Evolutionary conservation across 2,113 vertebrate genomes (phyloP), one percentile per base, ranked within the genome.

Genomic region (Oreochromis tanganicae): DNA sequence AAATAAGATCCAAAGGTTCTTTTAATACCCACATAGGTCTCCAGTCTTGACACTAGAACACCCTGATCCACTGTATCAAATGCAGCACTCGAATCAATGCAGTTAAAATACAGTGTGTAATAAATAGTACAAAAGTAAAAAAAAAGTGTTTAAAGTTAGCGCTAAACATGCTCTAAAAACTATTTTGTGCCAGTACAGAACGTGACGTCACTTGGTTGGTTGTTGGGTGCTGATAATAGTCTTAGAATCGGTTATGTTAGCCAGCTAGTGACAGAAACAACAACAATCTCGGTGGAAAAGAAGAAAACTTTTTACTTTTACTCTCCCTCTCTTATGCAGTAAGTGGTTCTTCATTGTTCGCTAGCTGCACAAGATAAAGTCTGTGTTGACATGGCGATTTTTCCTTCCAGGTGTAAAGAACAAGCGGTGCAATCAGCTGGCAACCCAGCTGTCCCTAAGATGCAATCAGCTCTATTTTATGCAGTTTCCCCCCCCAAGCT

Each of bases 191-290:
- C 55, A 27, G 6, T 56, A 27, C 55, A n/a, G 17, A 38, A 38
- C 0, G 0, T 12, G 32, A n/a, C 0, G 1, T n/a, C 32, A 66
- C n/a, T 38, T 38, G 61, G 32, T 38, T 38, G 32, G 32, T 66
- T 36, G 61, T 36, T 38, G 2, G 34, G 34, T 66, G 61, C 61
- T 66, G 34, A 38, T 66, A 66, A 66, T 38, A 66, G 61, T 66
- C 19, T 66, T 66, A 38, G 1, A 66, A 38, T 7, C 38, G 2
- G 34, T 13, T 38, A 66, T 66, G 61, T 13, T 38, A 66, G 34
- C 32, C 7, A 63, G 59, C 61, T 66, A 66, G 61, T 1, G 19
- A 66, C 61, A 66, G 61, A 66, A 66, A 8, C 10, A 66, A 13
- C 6, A 7, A 63, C 59, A 36, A 63, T 38, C 34, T 66, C 10